Conservation (phyloP, 2,888 invertebrate genomes). For the Cactoblastis cactorum region DNA sequence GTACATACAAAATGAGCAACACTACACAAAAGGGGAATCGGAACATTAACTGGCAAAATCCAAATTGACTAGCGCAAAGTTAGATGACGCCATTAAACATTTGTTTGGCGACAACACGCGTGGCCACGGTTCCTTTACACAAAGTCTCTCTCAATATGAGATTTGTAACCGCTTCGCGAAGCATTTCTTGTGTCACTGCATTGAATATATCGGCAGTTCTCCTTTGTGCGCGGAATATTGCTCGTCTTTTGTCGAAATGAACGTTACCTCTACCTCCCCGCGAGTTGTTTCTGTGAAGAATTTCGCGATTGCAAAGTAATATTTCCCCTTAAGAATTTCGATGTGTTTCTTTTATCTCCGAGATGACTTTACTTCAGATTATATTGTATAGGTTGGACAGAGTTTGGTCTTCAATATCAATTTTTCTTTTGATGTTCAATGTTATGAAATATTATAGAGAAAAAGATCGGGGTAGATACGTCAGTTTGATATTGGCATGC, state of each 20-base stretch:
- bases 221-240: constrained; percentile 78
- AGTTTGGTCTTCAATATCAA: constrained; percentile 53
- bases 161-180: constrained; percentile 75
- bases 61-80: neutral
- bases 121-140: constrained; percentile 25
- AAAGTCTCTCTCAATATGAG: constrained; percentile 73
- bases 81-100: constrained; percentile 4
- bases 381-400: constrained; percentile 61
- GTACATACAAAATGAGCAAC: too few species aligned
- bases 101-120: constrained; percentile 19
- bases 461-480: neutral
- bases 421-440: constrained; percentile 32
- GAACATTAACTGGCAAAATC: neutral
- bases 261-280: constrained; percentile 74
- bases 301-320: constrained; percentile 78
- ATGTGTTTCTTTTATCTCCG: constrained; percentile 74
- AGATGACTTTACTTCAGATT: constrained; percentile 73
- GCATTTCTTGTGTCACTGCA: constrained; percentile 78
- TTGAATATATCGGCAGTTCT: constrained; percentile 77
- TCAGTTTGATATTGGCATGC: neutral
- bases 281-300: constrained; percentile 76
- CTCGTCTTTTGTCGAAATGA: constrained; percentile 77
- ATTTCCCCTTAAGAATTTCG: constrained; percentile 77
- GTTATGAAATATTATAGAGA: constrained; percentile 1
- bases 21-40: neutral